These are phyloP conservation scores for Meriones psammophilus DNA, from an alignment of 2,797 vertebrate species.

Conservation along the genomic window DNA sequence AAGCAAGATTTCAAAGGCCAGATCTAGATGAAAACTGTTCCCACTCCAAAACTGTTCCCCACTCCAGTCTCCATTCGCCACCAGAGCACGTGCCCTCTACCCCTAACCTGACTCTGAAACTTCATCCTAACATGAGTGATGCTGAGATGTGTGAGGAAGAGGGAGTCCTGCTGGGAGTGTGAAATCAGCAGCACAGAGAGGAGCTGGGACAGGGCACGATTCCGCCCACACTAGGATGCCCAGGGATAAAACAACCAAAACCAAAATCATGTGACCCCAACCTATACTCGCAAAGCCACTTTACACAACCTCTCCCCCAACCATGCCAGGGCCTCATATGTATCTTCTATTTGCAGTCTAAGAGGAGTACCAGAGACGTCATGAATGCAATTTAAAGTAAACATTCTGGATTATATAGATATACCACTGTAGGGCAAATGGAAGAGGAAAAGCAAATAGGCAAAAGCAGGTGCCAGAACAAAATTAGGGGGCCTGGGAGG, in stretches of 20 bases:
- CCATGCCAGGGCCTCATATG: background rate
- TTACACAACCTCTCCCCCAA: background rate
- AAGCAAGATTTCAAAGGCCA: background rate
- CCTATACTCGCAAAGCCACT: background rate
- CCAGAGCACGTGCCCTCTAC: background rate
- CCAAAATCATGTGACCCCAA: background rate
- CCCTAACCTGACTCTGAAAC: slow-evolving; percentile 31
- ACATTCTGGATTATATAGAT: background rate
- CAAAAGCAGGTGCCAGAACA: background rate
- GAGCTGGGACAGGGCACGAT: background rate
- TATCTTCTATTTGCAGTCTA: background rate
- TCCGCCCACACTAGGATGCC: background rate
- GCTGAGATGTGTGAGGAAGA: background rate
- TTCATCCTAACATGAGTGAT: background rate
- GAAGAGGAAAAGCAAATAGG: slow-evolving; percentile 51
- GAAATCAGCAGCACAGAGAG: slow-evolving; percentile 6
- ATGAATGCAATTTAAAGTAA: background rate
- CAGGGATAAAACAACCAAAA: background rate
- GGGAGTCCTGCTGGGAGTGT: background rate
- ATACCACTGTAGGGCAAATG: background rate
- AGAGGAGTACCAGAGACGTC: background rate
- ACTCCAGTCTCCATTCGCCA: background rate
- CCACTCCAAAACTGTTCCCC: no score
- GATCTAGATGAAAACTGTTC: background rate
- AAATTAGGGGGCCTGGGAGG: background rate